These are phyloP conservation scores for Wasmannia auropunctata DNA, from an alignment of 1,140 invertebrate species.

Conservation along the genomic window DNA sequence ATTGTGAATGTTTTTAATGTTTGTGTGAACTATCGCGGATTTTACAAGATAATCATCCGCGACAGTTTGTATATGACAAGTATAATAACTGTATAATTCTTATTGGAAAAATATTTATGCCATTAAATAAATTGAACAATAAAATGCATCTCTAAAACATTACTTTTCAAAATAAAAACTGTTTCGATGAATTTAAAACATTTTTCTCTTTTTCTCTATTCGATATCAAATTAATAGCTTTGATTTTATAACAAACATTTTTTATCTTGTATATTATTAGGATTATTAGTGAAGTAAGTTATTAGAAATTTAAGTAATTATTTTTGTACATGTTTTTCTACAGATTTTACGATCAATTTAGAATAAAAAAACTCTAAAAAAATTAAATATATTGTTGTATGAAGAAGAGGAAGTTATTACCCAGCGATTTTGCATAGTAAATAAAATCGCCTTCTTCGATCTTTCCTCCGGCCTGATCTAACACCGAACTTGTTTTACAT, in stretches of 20 bases:
- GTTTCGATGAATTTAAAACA: background rate
- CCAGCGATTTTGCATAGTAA: conserved; percentile 59
- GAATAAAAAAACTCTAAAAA: background rate
- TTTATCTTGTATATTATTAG: background rate
- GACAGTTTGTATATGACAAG: background rate
- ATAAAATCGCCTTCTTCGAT: conserved; percentile 50
- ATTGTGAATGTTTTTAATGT: background rate
- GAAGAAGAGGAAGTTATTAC: conserved; percentile 27
- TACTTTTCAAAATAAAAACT: background rate
- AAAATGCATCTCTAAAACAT: background rate
- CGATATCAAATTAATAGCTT: background rate
- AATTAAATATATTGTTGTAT: conserved; percentile 40
- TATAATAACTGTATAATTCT: too few species aligned
- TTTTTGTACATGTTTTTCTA: background rate
- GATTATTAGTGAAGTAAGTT: too few species aligned
- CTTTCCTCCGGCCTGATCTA: conserved; percentile 48
- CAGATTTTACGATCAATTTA: background rate
- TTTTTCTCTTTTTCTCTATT: background rate
- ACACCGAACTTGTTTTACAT: conserved; percentile 57
- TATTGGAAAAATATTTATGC: background rate
- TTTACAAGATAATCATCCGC: background rate
- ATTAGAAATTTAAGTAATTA: too few species aligned
- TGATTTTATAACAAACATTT: background rate
- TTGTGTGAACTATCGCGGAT: background rate
- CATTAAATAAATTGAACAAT: background rate